These are phyloP conservation scores for Peromyscus polionotus DNA, from an alignment of 2,113 vertebrate genomes.

Conservation along the genomic window DNA sequence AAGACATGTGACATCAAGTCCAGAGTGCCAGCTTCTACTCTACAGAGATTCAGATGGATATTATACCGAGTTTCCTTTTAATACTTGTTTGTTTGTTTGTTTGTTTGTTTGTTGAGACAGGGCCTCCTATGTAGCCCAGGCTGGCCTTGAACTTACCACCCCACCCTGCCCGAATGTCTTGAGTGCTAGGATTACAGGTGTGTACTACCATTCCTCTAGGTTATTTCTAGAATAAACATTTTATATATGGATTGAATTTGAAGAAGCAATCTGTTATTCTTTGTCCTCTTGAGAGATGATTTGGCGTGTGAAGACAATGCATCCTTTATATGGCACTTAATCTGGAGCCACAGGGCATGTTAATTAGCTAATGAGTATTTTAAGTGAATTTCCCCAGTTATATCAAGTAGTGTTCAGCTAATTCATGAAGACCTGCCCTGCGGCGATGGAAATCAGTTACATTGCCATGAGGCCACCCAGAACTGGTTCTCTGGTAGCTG, in stretches of 20 bases:
- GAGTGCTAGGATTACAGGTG: neutral
- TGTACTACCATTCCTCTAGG: neutral
- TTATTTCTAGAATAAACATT: constrained; percentile 42
- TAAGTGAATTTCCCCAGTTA: neutral
- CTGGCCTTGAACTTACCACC: neutral
- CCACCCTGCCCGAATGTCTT: no score
- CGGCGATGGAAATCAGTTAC: neutral
- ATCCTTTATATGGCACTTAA: constrained; percentile 20
- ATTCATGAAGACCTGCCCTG: neutral
- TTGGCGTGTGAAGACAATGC: constrained; percentile 8
- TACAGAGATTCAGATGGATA: neutral
- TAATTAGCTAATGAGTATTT: constrained; percentile 42
- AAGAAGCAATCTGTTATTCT: constrained; percentile 43
- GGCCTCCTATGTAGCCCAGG: neutral
- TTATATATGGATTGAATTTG: constrained; percentile 47
- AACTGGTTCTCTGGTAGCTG: neutral
- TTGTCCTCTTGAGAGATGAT: constrained; percentile 43
- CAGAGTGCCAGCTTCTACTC: neutral
- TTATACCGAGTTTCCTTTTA: constrained; percentile 1
- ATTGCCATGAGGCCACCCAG: neutral
- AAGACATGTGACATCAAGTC: constrained; percentile 35
- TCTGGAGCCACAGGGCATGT: constrained; percentile 3
- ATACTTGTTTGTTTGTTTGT: neutral
- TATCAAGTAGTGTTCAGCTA: neutral
- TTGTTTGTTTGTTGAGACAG: neutral